phyloP scores from a whole-genome alignment of 2,888 invertebrate genomes.

The Adelognathus sp. region DNA sequence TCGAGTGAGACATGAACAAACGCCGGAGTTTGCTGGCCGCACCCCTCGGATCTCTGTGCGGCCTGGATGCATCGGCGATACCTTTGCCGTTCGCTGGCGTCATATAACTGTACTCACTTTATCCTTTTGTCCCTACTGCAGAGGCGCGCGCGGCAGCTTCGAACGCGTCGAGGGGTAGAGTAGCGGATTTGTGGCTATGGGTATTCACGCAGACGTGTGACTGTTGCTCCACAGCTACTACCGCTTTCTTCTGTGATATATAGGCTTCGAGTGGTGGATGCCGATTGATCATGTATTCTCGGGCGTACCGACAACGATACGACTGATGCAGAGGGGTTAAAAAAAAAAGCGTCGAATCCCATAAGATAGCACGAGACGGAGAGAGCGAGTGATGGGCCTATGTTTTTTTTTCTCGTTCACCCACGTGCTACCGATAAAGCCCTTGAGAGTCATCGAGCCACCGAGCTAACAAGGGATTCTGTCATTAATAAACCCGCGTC shows the following conservation, averaged over 20 bases:
- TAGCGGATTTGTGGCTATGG: slow-evolving; percentile 14
- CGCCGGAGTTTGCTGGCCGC: slow-evolving; percentile 32
- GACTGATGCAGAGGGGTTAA: slow-evolving; percentile 9
- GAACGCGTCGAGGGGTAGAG: slow-evolving; percentile 8
- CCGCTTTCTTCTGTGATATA: slow-evolving; percentile 54
- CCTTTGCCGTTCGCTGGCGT: slow-evolving; percentile 51
- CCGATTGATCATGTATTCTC: slow-evolving; percentile 73
- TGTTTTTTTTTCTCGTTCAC: slow-evolving; percentile 12
- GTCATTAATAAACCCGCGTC: slow-evolving; percentile 68
- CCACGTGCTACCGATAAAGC: slow-evolving; percentile 59
- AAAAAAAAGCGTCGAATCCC: slow-evolving; percentile 15
- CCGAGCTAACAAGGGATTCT: slow-evolving; percentile 24
- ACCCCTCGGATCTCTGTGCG: slow-evolving; percentile 24
- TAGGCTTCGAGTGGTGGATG: slow-evolving; percentile 72
- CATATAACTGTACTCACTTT: slow-evolving; percentile 11
- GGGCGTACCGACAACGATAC: slow-evolving; percentile 40
- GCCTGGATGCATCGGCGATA: slow-evolving; percentile 44
- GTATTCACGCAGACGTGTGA: slow-evolving; percentile 32
- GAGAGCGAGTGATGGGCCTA: slow-evolving; percentile 47
- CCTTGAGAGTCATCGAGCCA: slow-evolving; percentile 66
- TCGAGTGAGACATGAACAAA: slow-evolving; percentile 53
- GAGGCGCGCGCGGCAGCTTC: slow-evolving; percentile 21
- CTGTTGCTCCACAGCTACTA: slow-evolving; percentile 38
- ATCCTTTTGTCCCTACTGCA: slow-evolving; percentile 15
- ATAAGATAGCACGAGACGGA: background rate